Base-by-base conservation (phyloP, 2,888 invertebrate genomes). In the Sminthurides aquaticus region DNA sequence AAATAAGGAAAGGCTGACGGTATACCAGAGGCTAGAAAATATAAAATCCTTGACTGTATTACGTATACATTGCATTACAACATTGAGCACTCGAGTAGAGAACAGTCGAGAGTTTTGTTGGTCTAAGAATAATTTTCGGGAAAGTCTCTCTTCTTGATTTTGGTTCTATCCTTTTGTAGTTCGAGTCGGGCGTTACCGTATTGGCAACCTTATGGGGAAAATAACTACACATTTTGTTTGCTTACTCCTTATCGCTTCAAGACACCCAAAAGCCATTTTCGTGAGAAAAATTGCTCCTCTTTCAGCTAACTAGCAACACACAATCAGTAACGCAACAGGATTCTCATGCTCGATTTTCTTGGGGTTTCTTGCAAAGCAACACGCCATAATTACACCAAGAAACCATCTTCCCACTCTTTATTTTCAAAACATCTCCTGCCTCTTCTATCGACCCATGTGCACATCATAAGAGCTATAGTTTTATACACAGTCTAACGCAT, bases 151-250 rank as follows among this genome's bases (percentile, higher is more conserved):
- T 34, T 34, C 8, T 11, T 5, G 15, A 11, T 34, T 34, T 34
- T 5, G 43, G 8, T 11, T 34, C 5, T 5, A 11, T 34, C 43
- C 43, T 34, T 15, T 34, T 34, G 8, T 11, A 34, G 43, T 34
- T 11, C 5, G 43, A 15, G 15, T 52, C 49, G 60, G 60, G 60
- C 60, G 60, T 60, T 22, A 29, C 60, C 60, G 49, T 29, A 52
- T 60, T 60, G 27, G 49, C 24, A 60, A 28, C 60, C 60, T 52
- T 60, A 60, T 60, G 60, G 28, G 49, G 60, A 60, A 60, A 60
- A 49, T 34, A 34, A 34, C 8, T 34, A 34, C 43, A 34, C 43
- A 34, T 34, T 34, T 34, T 34, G 43, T 34, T 34, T 34, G 43
- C 43, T 34, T 34, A 34, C 43, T 34, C 43, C 43, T 34, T 34